Percentiles rank a stretch among this genome's conserved stretches.
Evolutionary conservation across 2,797 vertebrate species (phyloP).

Genomic region (Acipenser ruthenus): DNA sequence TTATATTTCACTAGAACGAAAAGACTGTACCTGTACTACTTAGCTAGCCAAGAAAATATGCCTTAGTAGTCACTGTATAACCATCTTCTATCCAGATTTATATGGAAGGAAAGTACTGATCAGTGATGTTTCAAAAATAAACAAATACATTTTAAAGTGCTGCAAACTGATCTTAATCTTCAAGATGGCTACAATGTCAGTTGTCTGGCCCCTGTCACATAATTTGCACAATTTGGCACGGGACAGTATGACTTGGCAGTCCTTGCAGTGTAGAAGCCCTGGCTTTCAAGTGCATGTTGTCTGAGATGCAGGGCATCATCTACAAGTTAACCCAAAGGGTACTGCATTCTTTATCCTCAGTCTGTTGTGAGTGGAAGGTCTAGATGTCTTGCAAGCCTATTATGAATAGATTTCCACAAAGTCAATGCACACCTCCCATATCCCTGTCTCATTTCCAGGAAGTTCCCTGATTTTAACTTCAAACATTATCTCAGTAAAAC

Average conservation of each 20-base stretch:
- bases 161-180: slow-evolving; percentile 13
- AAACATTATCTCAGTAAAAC: background rate
- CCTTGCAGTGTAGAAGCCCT: slow-evolving; percentile 23
- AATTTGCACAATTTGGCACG: background rate
- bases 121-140: slow-evolving; percentile 45
- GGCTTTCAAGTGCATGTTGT: slow-evolving; percentile 33
- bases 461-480: background rate
- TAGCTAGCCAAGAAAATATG: slow-evolving; percentile 56
- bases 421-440: background rate
- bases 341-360: background rate
- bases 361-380: background rate
- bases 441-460: too few species aligned
- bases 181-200: slow-evolving; percentile 5
- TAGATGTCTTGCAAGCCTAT: background rate
- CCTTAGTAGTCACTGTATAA: slow-evolving; percentile 72
- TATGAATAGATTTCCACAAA: background rate
- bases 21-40: slow-evolving; percentile 33
- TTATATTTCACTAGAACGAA: slow-evolving; percentile 13
- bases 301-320: background rate
- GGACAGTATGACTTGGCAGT: background rate
- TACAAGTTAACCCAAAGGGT: background rate
- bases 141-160: slow-evolving; percentile 15
- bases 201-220: background rate
- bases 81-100: slow-evolving; percentile 59
- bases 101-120: slow-evolving; percentile 39